phyloP scores from a whole-genome alignment of 2,888 invertebrate genomes.

The Platypus cylindrus region DNA sequence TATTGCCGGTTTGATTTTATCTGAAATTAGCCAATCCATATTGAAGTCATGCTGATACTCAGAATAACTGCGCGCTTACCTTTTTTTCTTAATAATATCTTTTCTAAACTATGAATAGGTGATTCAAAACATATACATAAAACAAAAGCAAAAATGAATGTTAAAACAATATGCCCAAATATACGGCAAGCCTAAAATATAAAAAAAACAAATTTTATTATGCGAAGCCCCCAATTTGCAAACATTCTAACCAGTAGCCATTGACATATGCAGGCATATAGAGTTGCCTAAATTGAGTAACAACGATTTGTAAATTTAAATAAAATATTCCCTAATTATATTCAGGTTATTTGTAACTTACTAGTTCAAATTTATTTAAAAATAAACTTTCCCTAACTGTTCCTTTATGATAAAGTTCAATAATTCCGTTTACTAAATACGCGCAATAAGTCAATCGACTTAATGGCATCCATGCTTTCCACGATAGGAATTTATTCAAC shows the following conservation, averaged over 20 bases:
- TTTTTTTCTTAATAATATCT: slow-evolving; percentile 43
- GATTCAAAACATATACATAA: slow-evolving; percentile 58
- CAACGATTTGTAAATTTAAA: too few relatives aligned
- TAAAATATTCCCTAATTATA: too few relatives aligned
- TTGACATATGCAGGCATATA: too few relatives aligned
- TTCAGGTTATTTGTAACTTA: slow-evolving; percentile 28
- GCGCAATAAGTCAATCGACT: slow-evolving; percentile 60
- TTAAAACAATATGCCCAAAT: slow-evolving; percentile 46
- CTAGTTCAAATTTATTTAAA: slow-evolving; percentile 49
- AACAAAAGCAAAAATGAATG: slow-evolving; percentile 48
- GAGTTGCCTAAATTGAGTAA: too few relatives aligned
- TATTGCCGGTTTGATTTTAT: too few relatives aligned
- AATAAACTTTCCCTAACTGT: slow-evolving; percentile 46
- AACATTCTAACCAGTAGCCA: too few relatives aligned
- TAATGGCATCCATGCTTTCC: slow-evolving; percentile 51
- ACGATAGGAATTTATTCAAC: slow-evolving; percentile 43
- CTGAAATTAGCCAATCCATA: too few relatives aligned
- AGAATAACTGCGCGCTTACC: slow-evolving; percentile 19
- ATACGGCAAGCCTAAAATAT: slow-evolving; percentile 42
- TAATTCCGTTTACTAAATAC: slow-evolving; percentile 57
- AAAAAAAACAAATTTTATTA: slow-evolving; percentile 3
- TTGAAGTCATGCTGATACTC: too few relatives aligned
- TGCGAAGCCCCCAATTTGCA: too few relatives aligned
- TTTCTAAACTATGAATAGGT: slow-evolving; percentile 57
- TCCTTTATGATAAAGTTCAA: slow-evolving; percentile 52